phyloP scores from a whole-genome alignment of 2,113 vertebrate species.

The Perccottus glenii region DNA sequence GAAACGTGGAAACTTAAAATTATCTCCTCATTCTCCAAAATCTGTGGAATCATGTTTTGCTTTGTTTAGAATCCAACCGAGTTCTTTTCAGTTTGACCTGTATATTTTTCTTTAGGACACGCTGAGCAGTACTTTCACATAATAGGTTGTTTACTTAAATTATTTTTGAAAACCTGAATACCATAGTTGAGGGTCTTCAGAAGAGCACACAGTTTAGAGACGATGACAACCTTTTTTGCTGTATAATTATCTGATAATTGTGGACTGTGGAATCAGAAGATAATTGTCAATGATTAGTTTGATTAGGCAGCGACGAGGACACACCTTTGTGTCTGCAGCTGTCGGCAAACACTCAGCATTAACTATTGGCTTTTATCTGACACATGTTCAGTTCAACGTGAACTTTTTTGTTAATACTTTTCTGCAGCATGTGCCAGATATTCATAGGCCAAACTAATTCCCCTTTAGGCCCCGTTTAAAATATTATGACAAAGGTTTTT shows the following conservation, averaged over 20 bases:
- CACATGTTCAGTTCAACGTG: constrained; percentile 31
- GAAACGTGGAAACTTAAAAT: too few relatives aligned
- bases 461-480: too few relatives aligned
- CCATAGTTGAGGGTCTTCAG: constrained; percentile 31
- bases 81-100: constrained; percentile 11
- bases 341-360: constrained; percentile 1
- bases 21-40: too few relatives aligned
- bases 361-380: constrained; percentile 26
- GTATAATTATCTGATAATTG: constrained; percentile 58
- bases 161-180: constrained; percentile 44
- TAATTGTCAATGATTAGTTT: constrained; percentile 70
- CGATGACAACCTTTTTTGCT: constrained; percentile 30
- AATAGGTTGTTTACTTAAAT: constrained; percentile 63
- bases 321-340: constrained; percentile 20
- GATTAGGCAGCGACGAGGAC: constrained; percentile 54
- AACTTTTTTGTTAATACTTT: constrained; percentile 35
- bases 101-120: neutral
- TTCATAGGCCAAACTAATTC: neutral
- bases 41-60: neutral
- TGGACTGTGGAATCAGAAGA: constrained; percentile 53
- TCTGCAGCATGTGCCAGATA: constrained; percentile 26
- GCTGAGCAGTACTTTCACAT: constrained; percentile 30
- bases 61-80: neutral
- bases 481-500: too few relatives aligned
- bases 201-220: constrained; percentile 38